Evolutionary conservation across 2,888 invertebrate genomes (phyloP), one percentile per base, ranked within the genome.

Genomic region (Chalcis sispes): DNA sequence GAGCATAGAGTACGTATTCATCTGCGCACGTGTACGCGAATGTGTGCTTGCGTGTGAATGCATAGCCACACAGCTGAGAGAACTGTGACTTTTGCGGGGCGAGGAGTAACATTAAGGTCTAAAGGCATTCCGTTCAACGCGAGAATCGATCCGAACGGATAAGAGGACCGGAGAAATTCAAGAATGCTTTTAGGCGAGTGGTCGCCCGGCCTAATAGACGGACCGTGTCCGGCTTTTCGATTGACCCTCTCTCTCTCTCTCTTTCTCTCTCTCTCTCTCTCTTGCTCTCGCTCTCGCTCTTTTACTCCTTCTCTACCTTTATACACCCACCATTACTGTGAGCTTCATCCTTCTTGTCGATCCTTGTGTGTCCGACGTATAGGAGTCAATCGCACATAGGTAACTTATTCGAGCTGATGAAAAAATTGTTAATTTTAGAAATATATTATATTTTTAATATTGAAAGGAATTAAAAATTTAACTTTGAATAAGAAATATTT

Each of bases 171-270:
- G 62, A 72, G 80, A 81, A 85, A 87, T 87, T 85, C 82, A 83
- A 86, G 83, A 87, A 87, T 85, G 87, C 87, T 87, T 87, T 87
- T 86, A 86, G 82, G 69, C 74, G 72, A 70, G 42, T 70, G 69
- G 48, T 64, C 54, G 58, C 70, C 64, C 67, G 69, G 71, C 61
- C 52, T 76, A 79, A 79, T 77, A 75, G 79, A 72, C 77, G 59
- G 64, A 46, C 73, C 79, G 27, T 77, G 79, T 79, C 71, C 62
- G 42, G 42, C 54, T 61, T 72, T 67, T 48, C 20, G 40, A 15
- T 48, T 56, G 27, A 56, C 58, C 42, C 46, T 46, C 42, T 59
- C n/a, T 42, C 15, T 48, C 0, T n/a, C 40, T 62, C 13, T 56
- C 36, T 52, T 32, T 62, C 25, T 23, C 66, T 5, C 48, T 27